Evolutionary conservation across 2,888 invertebrate genomes (phyloP), one percentile per base, ranked within the genome.

Genomic region (Caenorhabditis uteleia): DNA sequence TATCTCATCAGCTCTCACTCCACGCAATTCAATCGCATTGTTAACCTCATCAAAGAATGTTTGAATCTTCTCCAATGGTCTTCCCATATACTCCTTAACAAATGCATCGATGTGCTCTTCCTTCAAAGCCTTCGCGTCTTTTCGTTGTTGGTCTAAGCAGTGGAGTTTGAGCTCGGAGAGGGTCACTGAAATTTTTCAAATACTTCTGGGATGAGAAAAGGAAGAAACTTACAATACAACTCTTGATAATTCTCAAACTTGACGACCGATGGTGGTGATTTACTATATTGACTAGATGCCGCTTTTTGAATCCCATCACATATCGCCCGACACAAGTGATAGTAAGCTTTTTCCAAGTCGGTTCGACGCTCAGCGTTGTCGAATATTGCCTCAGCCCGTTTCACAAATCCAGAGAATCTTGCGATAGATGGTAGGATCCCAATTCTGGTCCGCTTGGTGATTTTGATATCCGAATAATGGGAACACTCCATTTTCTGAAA

Each of bases 201-300:
- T 18, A 40, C 16, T 36, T 26, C 4, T 16, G 20, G 33, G 16
- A 36, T 42, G n/a, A n/a, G n/a, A n/a, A n/a, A n/a, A n/a, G n/a
- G 27, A 14, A 49, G 10, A 5, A 39, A 55, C 85, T 83, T 77
- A 86, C 86, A 83, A 84, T 91, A 90, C 84, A 98, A 89, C 79
- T 91, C 91, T 87, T 97, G 95, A 85, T 91, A 95, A 86, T 97
- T 98, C 87, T 97, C 91, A 90, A 94, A 91, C 85, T 91, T 90
- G 46, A 95, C 89, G 40, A 95, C 93, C 86, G 92, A 91, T 46
- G 90, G 88, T 5, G 95, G 97, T 16, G 93, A 93, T 86, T 93
- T 93, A 70, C 90, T 89, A 84, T 93, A 59, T 3, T 71, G 92
- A 79, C 93, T 91, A 50, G 86, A 87, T 0, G 92, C 89, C 75